Conservation (phyloP, 2,797 vertebrate genomes). For the Enteromius mattozi region DNA sequence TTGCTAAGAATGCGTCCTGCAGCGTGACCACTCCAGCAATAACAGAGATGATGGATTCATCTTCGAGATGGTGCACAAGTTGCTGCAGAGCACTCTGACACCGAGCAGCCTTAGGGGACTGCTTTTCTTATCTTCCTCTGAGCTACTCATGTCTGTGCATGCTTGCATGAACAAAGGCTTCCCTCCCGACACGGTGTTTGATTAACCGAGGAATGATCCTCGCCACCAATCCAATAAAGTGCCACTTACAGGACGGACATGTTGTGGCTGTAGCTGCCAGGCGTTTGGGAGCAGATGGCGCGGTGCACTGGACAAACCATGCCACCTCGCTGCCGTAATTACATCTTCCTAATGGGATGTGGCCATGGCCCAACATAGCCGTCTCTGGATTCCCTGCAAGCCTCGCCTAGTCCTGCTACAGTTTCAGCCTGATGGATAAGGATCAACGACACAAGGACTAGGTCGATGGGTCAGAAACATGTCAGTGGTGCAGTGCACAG, state of each 20-base stretch:
- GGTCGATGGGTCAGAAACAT: neutral
- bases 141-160: slow-evolving; percentile 26
- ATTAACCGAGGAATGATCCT: slow-evolving; percentile 33
- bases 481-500: neutral
- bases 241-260: slow-evolving; percentile 21
- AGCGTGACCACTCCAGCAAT: slow-evolving; percentile 11
- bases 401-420: neutral
- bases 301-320: slow-evolving; percentile 14
- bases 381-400: slow-evolving; percentile 4
- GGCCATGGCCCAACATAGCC: neutral
- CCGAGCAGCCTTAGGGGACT: slow-evolving; percentile 27
- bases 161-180: slow-evolving; percentile 17
- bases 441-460: neutral
- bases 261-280: slow-evolving; percentile 31
- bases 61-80: slow-evolving; percentile 5
- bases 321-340: slow-evolving; percentile 45
- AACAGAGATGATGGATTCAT: slow-evolving; percentile 9
- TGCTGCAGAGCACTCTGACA: slow-evolving; percentile 26
- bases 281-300: slow-evolving; percentile 31
- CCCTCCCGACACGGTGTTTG: slow-evolving; percentile 1
- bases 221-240: slow-evolving; percentile 39
- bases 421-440: neutral
- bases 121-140: neutral
- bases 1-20: neutral
- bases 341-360: slow-evolving; percentile 48